These are phyloP conservation scores for Acanthosepion lycidas DNA, from an alignment of 2,888 invertebrate genomes.

Conservation along the genomic window DNA sequence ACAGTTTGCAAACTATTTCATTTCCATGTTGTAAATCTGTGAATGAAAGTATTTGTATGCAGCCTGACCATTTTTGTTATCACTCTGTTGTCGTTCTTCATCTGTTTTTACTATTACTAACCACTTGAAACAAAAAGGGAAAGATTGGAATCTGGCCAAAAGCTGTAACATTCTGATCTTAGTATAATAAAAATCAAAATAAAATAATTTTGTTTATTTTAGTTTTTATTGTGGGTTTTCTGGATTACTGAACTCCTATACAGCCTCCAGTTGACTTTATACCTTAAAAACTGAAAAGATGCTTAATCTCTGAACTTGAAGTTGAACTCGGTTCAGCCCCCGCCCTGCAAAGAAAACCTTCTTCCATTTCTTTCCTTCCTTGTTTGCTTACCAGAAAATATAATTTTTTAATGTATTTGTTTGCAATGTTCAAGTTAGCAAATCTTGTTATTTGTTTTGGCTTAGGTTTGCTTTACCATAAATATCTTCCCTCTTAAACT, in stretches of 20 bases:
- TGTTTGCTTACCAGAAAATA: background rate
- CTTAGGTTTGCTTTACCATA: no score
- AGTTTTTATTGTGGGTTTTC: background rate
- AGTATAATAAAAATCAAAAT: slow-evolving; percentile 23
- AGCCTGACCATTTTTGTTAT: slow-evolving; percentile 20
- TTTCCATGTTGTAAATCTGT: slow-evolving; percentile 44
- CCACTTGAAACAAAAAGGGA: background rate
- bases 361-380: background rate
- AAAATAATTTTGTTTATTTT: background rate
- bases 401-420: background rate
- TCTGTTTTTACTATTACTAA: background rate
- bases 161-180: background rate
- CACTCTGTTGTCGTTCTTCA: background rate
- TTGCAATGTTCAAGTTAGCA: background rate
- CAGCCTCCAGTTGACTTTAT: background rate
- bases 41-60: slow-evolving; percentile 45
- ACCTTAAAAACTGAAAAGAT: background rate
- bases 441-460: background rate
- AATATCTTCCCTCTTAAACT: no score
- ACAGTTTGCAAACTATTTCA: background rate
- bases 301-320: background rate
- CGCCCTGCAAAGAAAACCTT: background rate
- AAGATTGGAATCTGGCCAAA: background rate
- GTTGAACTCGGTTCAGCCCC: background rate
- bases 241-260: background rate